Base-by-base conservation (phyloP, 2,113 vertebrate genomes). In the Urocitellus parryii region DNA sequence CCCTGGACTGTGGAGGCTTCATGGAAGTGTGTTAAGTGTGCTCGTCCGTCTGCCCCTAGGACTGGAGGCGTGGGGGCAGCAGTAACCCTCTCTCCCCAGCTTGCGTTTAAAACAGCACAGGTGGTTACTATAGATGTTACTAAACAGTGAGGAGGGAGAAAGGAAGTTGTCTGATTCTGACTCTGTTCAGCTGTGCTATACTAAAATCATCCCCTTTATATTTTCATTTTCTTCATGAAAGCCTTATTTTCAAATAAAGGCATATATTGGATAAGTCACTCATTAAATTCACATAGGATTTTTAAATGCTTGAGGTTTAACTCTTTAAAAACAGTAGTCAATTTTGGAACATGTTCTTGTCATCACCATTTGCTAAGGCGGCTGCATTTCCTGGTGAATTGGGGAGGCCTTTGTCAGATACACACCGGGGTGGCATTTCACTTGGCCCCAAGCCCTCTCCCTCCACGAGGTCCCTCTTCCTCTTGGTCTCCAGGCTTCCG, bases 371-470 rank as follows among this genome's bases (percentile, higher is more conserved):
- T 85, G 74, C 48, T 77, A 22, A 78, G 74, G 53, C 82, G 74
- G 68, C 85, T 53, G 14, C 4, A 9, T 74, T 72, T 91, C 63
- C 53, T 77, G 22, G 45, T 45, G 83, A 7, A 53, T 63, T 45
- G 20, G 10, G 18, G 74, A 82, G 1, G 63, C 10, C 10, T 82
- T 85, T 48, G 53, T 85, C 25, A 37, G 51, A 25, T 22, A 1
- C 42, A 22, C 4, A 0, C 2, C 3, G 58, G 42, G 17, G 25
- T 24, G 13, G 48, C n/a, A 29, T 76, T 34, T 32, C 0, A 1
- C 1, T 16, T 1, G 51, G 16, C 8, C 74, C 61, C 0, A 0
- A 0, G 4, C 4, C 17, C n/a, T 25, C 65, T 13, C 9, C 12
- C 2, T 4, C 7, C 68, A 25, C 3, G 1, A 5, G 29, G n/a